A percentile compares a stretch with the other conserved stretches of the same genome.
phyloP scores from a whole-genome alignment of 2,113 vertebrate species.

The Xenus cinereus region DNA sequence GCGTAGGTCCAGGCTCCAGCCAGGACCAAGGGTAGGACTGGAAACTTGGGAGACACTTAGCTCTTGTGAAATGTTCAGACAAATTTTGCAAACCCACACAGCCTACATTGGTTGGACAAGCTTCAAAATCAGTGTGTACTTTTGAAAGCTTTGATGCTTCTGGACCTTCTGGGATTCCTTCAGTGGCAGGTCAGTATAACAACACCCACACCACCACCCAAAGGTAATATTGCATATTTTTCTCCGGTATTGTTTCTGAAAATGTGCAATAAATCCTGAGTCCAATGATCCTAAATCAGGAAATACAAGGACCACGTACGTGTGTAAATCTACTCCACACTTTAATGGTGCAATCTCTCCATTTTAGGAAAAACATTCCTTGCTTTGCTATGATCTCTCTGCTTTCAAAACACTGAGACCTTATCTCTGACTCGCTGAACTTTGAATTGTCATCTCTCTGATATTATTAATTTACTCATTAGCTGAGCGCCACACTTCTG shows the following conservation, averaged over 20 bases:
- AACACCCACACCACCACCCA: background rate
- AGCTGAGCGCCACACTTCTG: background rate
- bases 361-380: background rate
- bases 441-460: background rate
- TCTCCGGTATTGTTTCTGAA: background rate
- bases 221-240: background rate
- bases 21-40: background rate
- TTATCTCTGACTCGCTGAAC: background rate
- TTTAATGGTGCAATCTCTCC: background rate
- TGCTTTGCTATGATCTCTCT: background rate
- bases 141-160: background rate
- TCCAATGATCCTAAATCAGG: background rate
- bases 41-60: background rate
- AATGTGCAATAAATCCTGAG: background rate
- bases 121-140: background rate
- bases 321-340: background rate
- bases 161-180: background rate
- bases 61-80: conserved; percentile 6
- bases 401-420: background rate
- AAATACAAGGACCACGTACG: background rate
- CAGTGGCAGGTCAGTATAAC: background rate
- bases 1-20: background rate
- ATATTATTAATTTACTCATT: background rate
- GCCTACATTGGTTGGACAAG: background rate
- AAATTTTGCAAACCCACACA: background rate